These are phyloP conservation scores for Eulemur coronatus DNA, from an alignment of 2,797 vertebrate genomes.

Conservation along the genomic window DNA sequence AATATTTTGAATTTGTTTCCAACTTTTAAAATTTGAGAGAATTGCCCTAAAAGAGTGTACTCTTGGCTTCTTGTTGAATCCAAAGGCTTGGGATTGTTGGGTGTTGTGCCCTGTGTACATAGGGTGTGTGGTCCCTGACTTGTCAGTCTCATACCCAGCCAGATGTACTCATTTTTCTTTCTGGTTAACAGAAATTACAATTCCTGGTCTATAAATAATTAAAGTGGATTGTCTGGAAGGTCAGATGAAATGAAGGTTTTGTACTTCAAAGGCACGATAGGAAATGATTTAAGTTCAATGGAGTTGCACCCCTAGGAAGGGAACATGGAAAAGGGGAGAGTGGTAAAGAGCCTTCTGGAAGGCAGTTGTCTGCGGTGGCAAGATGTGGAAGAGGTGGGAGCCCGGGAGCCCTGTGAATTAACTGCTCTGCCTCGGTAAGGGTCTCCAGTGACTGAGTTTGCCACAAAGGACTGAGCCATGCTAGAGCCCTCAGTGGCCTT, in stretches of 20 bases:
- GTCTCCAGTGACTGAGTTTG: neutral
- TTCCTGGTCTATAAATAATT: neutral
- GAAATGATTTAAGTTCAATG: neutral
- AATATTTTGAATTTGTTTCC: neutral
- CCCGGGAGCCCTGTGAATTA: neutral
- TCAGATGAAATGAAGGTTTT: neutral
- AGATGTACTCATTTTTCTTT: neutral
- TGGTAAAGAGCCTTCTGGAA: neutral
- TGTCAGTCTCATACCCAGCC: neutral
- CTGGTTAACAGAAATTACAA: conserved; percentile 30
- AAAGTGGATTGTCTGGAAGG: neutral
- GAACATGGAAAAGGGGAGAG: neutral
- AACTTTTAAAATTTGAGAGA: conserved; percentile 24
- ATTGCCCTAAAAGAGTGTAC: neutral
- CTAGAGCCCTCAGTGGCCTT: neutral
- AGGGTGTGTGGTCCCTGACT: neutral
- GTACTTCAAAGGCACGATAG: neutral
- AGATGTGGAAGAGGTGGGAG: neutral
- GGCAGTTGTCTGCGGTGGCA: neutral
- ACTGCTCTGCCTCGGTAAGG: neutral
- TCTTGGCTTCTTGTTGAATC: neutral
- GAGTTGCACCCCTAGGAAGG: neutral
- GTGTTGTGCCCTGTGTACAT: neutral
- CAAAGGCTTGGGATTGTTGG: neutral
- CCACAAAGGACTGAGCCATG: neutral